Evolutionary conservation across 2,113 vertebrate genomes (phyloP).

Genomic region (Scomber colias): DNA sequence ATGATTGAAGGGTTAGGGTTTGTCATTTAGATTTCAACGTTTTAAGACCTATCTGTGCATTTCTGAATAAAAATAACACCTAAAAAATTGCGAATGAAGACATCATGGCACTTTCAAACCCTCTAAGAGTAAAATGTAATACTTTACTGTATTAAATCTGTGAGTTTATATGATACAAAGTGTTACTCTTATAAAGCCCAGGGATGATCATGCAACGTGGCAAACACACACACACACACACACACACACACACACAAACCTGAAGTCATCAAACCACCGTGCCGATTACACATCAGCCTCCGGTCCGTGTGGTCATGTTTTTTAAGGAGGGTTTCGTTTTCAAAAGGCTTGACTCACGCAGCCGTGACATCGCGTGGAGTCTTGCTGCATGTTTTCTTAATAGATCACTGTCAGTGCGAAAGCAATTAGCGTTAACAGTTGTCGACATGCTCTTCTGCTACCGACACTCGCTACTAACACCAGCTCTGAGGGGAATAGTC

Average conservation of each 20-base stretch:
- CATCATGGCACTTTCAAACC: too few species aligned
- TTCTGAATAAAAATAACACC: too few species aligned
- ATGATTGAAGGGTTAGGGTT: background rate
- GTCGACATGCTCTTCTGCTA: constrained; percentile 80
- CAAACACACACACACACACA: too few species aligned
- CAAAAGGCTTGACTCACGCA: constrained; percentile 63
- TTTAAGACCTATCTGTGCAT: too few species aligned
- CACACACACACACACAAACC: background rate
- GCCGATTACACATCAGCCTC: constrained; percentile 47
- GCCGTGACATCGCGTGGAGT: constrained; percentile 57
- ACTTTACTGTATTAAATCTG: background rate
- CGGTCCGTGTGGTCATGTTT: constrained; percentile 55
- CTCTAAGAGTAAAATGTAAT: too few species aligned
- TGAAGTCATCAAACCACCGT: constrained; percentile 40
- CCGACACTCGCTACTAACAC: constrained; percentile 73
- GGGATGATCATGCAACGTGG: constrained; percentile 7
- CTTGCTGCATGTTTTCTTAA: constrained; percentile 80
- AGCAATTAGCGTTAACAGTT: constrained; percentile 84
- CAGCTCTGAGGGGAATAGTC: constrained; percentile 80
- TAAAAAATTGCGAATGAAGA: too few species aligned
- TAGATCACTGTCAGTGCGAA: constrained; percentile 81
- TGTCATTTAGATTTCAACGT: background rate
- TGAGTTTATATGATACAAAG: background rate
- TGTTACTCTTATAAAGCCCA: background rate
- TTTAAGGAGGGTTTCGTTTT: constrained; percentile 41